A percentile compares a stretch with the other conserved stretches of the same genome.
Evolutionary conservation across 2,113 vertebrate genomes (phyloP).

Genomic region (Chionis minor): DNA sequence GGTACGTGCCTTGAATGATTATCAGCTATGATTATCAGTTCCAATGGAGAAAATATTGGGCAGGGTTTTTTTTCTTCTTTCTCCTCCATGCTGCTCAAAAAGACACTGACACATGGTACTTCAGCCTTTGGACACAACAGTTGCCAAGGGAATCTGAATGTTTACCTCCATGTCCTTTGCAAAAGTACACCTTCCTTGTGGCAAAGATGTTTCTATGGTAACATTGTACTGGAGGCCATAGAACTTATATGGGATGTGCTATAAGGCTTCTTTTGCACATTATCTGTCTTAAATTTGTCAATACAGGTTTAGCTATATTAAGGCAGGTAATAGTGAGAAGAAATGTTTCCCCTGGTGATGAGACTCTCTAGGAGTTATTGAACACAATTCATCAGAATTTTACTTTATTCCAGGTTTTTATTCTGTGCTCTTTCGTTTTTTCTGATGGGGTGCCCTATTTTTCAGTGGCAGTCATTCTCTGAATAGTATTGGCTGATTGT

Average conservation of each 20-base stretch:
- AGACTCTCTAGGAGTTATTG: background rate
- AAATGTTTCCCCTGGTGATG: background rate
- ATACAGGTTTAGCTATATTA: constrained; percentile 29
- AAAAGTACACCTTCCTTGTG: constrained; percentile 60
- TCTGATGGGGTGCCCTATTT: background rate
- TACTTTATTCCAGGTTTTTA: constrained; percentile 37
- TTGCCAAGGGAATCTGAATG: constrained; percentile 73
- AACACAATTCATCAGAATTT: background rate
- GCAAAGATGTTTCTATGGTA: constrained; percentile 73
- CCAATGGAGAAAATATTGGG: constrained; percentile 53
- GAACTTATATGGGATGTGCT: constrained; percentile 49
- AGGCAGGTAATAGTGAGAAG: background rate
- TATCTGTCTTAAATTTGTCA: constrained; percentile 31
- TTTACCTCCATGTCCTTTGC: constrained; percentile 59
- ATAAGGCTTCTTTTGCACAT: constrained; percentile 40
- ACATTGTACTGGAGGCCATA: constrained; percentile 65
- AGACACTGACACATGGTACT: constrained; percentile 41
- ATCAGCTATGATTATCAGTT: constrained; percentile 17
- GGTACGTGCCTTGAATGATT: background rate
- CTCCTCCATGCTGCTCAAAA: constrained; percentile 30
- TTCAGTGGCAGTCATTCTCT: background rate
- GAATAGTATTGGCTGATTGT: background rate
- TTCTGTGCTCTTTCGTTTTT: background rate
- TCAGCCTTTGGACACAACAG: constrained; percentile 62
- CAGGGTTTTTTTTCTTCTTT: background rate